Percentiles rank a stretch among this genome's conserved stretches.
These are phyloP conservation scores for Biston betularia DNA, from an alignment of 2,888 invertebrate genomes.

Conservation along the genomic window DNA sequence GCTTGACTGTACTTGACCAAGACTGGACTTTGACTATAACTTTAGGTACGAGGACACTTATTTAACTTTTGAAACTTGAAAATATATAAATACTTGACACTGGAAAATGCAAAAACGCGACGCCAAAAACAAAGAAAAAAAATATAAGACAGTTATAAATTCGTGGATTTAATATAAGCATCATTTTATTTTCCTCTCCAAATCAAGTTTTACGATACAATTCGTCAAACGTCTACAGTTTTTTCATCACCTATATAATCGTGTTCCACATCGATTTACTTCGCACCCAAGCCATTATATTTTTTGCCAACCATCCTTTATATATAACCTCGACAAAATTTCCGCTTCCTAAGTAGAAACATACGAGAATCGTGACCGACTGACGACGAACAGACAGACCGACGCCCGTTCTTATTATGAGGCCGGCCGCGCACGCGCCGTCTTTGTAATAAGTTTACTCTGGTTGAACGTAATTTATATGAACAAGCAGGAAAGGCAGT, in stretches of 20 bases:
- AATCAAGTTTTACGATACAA: constrained; percentile 8
- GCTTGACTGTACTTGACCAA: too few relatives aligned
- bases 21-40: too few relatives aligned
- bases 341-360: constrained; percentile 39
- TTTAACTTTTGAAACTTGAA: too few relatives aligned
- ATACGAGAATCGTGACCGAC: constrained; percentile 41
- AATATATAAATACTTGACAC: too few relatives aligned
- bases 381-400: constrained; percentile 49
- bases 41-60: too few relatives aligned
- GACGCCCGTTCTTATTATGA: constrained; percentile 56
- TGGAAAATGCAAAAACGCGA: too few relatives aligned
- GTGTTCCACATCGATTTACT: constrained; percentile 27
- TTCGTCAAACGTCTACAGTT: constrained; percentile 12
- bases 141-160: background rate
- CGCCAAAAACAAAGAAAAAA: too few relatives aligned
- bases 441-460: constrained; percentile 26
- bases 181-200: constrained; percentile 13
- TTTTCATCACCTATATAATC: constrained; percentile 9
- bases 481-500: constrained; percentile 32
- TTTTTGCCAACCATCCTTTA: constrained; percentile 26
- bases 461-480: constrained; percentile 39
- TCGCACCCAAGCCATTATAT: constrained; percentile 28
- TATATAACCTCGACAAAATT: constrained; percentile 27
- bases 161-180: background rate
- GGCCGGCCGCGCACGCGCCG: constrained; percentile 53